phyloP scores from a whole-genome alignment of 2,113 vertebrate genomes.

The Pristiophorus japonicus region DNA sequence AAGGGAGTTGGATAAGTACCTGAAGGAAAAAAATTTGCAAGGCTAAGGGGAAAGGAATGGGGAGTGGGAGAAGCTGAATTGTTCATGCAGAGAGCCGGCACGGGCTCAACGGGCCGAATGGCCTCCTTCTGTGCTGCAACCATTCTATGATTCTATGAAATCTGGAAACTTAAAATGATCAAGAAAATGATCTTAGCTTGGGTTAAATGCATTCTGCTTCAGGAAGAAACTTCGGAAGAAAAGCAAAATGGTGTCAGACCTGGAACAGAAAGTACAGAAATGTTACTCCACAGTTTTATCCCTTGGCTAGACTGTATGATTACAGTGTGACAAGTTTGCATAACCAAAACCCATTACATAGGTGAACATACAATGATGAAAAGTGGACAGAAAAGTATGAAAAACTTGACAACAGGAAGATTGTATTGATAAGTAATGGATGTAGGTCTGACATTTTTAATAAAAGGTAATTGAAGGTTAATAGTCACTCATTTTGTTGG shows the following conservation, averaged over 20 bases:
- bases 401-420: no score
- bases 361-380: background rate
- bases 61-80: no score
- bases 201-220: background rate
- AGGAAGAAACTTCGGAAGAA: background rate
- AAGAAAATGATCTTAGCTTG: background rate
- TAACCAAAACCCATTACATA: background rate
- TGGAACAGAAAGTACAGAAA: background rate
- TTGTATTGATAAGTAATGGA: no score
- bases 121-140: no score
- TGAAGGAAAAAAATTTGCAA: no score
- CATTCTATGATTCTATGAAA: no score
- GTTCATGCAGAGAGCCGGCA: no score
- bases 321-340: background rate
- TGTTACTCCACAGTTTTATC: background rate
- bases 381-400: background rate
- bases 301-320: background rate
- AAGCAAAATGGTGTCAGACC: background rate
- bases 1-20: no score
- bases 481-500: background rate
- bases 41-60: no score
- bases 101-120: no score
- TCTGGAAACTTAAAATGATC: background rate
- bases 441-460: no score
- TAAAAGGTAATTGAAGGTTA: no score